Percentiles rank a stretch among this genome's conserved stretches.
phyloP scores from a whole-genome alignment of 2,888 invertebrate species.

The Gari tellinella region DNA sequence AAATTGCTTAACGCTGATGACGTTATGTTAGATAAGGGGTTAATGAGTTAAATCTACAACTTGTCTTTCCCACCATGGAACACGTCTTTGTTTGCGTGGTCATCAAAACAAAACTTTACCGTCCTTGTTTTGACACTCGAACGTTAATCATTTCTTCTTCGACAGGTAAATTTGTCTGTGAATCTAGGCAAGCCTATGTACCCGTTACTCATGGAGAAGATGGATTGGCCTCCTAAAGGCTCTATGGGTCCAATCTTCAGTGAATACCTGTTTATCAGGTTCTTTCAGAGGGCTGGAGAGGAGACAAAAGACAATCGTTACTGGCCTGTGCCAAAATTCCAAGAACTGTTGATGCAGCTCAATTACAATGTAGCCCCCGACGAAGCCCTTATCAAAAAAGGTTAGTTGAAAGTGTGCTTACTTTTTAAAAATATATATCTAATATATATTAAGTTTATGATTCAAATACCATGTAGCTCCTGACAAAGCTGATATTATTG shows the following conservation, averaged over 20 bases:
- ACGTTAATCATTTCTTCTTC: background rate
- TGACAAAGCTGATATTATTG: too few relatives aligned
- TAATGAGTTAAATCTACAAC: too few relatives aligned
- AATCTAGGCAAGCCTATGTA: constrained; percentile 81
- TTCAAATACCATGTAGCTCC: too few relatives aligned
- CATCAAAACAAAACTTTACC: too few relatives aligned
- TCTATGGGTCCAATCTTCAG: constrained; percentile 83
- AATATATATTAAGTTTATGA: too few relatives aligned
- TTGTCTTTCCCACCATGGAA: too few relatives aligned
- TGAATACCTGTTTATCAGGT: constrained; percentile 81
- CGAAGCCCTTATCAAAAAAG: constrained; percentile 58
- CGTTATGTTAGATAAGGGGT: too few relatives aligned
- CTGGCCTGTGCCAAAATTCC: constrained; percentile 81
- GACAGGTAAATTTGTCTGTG: constrained; percentile 80
- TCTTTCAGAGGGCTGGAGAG: constrained; percentile 73
- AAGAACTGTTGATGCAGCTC: constrained; percentile 82
- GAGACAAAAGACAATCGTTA: constrained; percentile 72
- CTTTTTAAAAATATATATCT: too few relatives aligned
- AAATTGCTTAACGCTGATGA: too few relatives aligned
- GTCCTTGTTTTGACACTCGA: too few relatives aligned
- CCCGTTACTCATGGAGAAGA: constrained; percentile 81
- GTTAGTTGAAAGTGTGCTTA: too few relatives aligned
- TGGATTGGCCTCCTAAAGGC: constrained; percentile 82
- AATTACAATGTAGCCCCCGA: constrained; percentile 74
- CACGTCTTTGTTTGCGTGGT: too few relatives aligned